A percentile compares a stretch with the other conserved stretches of the same genome.
Evolutionary conservation across 2,888 invertebrate species (phyloP).

Genomic region (Vanessa cardui): DNA sequence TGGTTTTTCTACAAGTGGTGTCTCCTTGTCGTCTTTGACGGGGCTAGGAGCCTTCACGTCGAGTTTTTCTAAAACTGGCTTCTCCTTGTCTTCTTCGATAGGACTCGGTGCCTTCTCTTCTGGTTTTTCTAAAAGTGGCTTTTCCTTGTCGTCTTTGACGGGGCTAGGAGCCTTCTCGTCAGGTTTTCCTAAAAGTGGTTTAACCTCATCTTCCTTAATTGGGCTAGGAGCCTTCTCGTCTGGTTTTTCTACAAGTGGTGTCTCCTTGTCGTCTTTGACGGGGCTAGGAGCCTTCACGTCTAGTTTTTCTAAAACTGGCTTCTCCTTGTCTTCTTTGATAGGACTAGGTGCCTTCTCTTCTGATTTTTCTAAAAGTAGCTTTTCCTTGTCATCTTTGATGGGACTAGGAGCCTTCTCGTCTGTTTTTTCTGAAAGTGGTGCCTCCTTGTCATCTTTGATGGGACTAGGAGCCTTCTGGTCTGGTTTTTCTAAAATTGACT

Average conservation of each 20-base stretch:
- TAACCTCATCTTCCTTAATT: no score
- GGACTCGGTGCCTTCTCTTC: no score
- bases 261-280: no score
- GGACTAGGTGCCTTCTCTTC: constrained; percentile 15
- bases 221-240: no score
- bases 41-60: constrained; percentile 17
- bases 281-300: constrained; percentile 6
- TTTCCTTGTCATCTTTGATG: neutral
- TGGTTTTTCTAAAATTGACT: neutral
- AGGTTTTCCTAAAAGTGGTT: no score
- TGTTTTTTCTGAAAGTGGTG: neutral
- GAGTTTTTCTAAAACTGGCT: no score
- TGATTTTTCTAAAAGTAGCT: constrained; percentile 2
- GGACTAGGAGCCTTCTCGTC: neutral
- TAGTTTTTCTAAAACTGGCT: neutral
- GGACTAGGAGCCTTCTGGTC: constrained; percentile 33
- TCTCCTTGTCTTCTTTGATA: constrained; percentile 1
- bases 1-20: no score
- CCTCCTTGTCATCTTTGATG: neutral
- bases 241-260: no score
- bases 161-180: no score
- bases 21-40: neutral
- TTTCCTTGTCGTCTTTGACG: no score
- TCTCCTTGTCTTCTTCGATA: no score
- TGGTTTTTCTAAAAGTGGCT: no score